Conservation (phyloP, 2,888 invertebrate genomes). For the Sarcophaga caerulescens region DNA sequence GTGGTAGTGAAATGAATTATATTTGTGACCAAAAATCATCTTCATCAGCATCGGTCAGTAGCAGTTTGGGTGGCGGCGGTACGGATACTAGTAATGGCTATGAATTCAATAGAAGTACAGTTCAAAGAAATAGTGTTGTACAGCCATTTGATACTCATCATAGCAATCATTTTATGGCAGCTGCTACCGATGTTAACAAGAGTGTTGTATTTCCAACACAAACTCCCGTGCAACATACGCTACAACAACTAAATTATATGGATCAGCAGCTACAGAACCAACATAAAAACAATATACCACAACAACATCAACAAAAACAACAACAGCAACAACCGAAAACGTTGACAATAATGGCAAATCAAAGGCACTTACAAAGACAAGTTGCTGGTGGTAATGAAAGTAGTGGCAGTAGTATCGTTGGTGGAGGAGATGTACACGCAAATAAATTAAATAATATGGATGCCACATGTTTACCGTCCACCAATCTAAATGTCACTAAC, state of each 20-base stretch:
- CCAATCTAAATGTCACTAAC: conserved; percentile 60
- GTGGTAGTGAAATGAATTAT: conserved; percentile 69
- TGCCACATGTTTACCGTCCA: conserved; percentile 54
- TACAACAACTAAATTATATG: conserved; percentile 55
- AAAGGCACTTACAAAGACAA: conserved; percentile 49
- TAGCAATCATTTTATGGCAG: conserved; percentile 51
- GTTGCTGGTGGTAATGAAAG: conserved; percentile 29
- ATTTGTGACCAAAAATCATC: conserved; percentile 70
- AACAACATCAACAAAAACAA: conserved; percentile 26
- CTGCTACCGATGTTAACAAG: conserved; percentile 43
- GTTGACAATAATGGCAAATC: conserved; percentile 51
- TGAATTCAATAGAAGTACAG: conserved; percentile 58
- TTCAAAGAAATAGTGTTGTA: conserved; percentile 37
- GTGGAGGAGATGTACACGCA: conserved; percentile 21
- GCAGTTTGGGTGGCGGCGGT: conserved; percentile 63
- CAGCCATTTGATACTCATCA: conserved; percentile 52
- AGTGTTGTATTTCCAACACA: conserved; percentile 43
- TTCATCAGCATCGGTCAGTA: conserved; percentile 67
- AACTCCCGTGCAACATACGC: conserved; percentile 49
- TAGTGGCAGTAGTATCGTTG: background rate
- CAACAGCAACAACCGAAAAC: conserved; percentile 33
- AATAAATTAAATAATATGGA: conserved; percentile 33
- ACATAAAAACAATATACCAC: conserved; percentile 38
- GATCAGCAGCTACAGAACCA: conserved; percentile 37
- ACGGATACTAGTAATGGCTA: conserved; percentile 59